Conservation (phyloP, 2,113 vertebrate species). For the Prinia subflava region DNA sequence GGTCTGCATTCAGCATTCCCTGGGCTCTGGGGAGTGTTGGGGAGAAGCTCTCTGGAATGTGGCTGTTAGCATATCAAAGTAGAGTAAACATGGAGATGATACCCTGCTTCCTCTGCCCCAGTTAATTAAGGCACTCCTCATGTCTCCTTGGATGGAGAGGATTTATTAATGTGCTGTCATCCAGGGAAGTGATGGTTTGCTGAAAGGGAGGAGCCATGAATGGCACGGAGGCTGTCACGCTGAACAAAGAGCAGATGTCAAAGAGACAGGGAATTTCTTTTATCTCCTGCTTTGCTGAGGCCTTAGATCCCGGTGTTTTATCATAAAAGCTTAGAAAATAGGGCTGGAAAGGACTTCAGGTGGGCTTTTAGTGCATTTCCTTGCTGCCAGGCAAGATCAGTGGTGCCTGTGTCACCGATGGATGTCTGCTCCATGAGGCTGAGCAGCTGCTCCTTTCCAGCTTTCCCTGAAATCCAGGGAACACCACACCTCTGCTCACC, state of each 20-base stretch:
- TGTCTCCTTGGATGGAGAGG: background rate
- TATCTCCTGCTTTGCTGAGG: conserved; percentile 8
- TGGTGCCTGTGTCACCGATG: background rate
- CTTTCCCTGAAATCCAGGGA: background rate
- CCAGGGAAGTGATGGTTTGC: background rate
- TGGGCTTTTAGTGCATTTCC: background rate
- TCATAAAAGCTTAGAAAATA: background rate
- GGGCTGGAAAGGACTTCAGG: background rate
- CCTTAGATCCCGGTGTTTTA: conserved; percentile 7
- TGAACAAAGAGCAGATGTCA: conserved; percentile 49
- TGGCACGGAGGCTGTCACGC: background rate
- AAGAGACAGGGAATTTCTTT: background rate
- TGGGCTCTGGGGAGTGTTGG: background rate
- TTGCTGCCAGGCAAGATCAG: background rate
- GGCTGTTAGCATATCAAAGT: conserved; percentile 36
- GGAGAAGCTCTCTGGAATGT: conserved; percentile 18
- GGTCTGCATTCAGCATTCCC: background rate
- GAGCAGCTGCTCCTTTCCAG: background rate
- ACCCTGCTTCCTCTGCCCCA: conserved; percentile 39
- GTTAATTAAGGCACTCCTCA: background rate
- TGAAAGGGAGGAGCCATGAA: conserved; percentile 42
- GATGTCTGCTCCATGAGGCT: background rate
- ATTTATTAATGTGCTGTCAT: conserved; percentile 35
- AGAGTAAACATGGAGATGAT: conserved; percentile 48
- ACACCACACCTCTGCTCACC: background rate